Evolutionary conservation across 2,888 invertebrate species (phyloP), one percentile per base, ranked within the genome.

Genomic region (Megalurothrips usitatus): DNA sequence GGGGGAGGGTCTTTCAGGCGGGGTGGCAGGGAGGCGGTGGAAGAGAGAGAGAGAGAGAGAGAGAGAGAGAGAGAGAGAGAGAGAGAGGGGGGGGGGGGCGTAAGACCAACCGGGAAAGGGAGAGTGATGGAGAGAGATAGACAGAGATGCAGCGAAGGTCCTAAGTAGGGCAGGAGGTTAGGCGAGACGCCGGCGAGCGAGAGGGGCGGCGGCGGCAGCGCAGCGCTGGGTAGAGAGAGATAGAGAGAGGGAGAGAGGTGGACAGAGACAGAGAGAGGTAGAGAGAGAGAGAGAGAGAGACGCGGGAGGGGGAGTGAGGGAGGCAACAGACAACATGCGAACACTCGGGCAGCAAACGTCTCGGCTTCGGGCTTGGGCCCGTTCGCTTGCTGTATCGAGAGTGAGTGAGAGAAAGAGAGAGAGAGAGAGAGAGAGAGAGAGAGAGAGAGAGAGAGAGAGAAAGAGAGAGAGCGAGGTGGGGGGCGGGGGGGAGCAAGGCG

Each of bases 111-210:
- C 9, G 26, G 23, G 68, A 75, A 12, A 26, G 26, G 23, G 68
- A 3, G 68, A 23, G 68, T 23, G 68, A 75, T n/a, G 23, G 68
- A 3, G 68, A 4, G 68, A 75, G 68, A 75, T n/a, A 12, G 68
- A 75, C 23, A 26, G 68, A 75, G 68, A 75, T 26, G 68, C 68
- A 23, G 68, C 68, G 68, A 26, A n/a, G 68, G 68, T 75, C 68
- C 68, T 75, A 75, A 75, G 68, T 75, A 75, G 68, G 68, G 68
- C 68, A 75, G 68, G 68, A 75, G 68, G 68, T 75, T 75, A 75
- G 68, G 68, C 68, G 68, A 26, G 68, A 58, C 58, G 58, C 14
- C 52, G 52, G 68, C 68, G 68, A 23, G 68, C 23, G 23, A 12
- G 68, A 75, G 52, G 52, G 52, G 11, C 19, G 68, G 23, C 23